phyloP scores from a whole-genome alignment of 2,113 vertebrate species.

The Xenotilapia flavipinnis region DNA sequence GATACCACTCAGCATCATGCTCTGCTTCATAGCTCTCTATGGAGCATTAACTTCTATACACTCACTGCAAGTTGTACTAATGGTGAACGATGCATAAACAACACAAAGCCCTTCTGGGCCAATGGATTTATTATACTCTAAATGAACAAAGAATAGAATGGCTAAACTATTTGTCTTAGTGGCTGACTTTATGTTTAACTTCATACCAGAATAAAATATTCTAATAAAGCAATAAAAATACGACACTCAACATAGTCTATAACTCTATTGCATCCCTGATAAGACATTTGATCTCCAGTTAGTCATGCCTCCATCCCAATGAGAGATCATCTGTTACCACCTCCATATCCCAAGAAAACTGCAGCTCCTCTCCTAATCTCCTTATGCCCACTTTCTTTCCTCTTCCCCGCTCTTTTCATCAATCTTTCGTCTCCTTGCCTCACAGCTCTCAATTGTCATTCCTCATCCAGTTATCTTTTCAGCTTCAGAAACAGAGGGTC shows the following conservation, averaged over 20 bases:
- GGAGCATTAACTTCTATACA: neutral
- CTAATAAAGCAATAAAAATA: neutral
- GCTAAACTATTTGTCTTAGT: neutral
- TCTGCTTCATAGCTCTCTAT: neutral
- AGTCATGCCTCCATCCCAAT: neutral
- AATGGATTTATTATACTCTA: neutral
- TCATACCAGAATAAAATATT: neutral
- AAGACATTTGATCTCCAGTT: slow-evolving; percentile 13
- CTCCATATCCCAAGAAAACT: neutral
- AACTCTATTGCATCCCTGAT: neutral
- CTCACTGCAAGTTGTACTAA: neutral
- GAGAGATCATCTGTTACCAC: slow-evolving; percentile 13
- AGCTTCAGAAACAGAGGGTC: slow-evolving; percentile 13
- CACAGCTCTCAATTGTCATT: slow-evolving; percentile 12
- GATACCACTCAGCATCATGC: neutral
- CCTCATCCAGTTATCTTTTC: neutral
- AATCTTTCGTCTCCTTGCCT: neutral
- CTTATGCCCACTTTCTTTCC: neutral
- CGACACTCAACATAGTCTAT: neutral
- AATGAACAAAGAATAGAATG: neutral
- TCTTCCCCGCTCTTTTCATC: neutral
- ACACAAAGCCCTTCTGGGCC: neutral
- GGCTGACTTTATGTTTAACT: neutral
- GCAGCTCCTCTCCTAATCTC: neutral
- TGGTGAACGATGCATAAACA: slow-evolving; percentile 19